Evolutionary conservation across 2,888 invertebrate genomes (phyloP).

Genomic region (Caenorhabditis virilis): DNA sequence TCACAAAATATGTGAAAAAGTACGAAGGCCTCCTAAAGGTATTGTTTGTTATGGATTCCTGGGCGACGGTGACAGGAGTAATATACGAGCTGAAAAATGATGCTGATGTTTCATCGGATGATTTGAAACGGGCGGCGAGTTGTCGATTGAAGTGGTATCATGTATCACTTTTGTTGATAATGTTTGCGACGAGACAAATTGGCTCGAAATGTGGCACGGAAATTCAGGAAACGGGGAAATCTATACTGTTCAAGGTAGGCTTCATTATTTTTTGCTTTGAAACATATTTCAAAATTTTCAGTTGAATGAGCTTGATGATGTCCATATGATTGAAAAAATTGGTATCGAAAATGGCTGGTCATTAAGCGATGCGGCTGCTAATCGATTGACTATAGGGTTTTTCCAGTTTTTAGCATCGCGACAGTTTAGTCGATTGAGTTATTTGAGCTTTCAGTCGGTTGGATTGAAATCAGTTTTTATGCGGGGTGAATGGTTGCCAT

Average conservation of each 20-base stretch:
- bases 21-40: conserved; percentile 32
- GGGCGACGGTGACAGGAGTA: no score
- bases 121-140: conserved; percentile 13
- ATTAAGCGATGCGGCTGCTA: no score
- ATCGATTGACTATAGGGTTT: conserved; percentile 23
- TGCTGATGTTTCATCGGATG: no score
- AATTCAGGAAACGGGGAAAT: background rate
- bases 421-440: conserved; percentile 14
- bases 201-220: conserved; percentile 3
- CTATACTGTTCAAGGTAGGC: no score
- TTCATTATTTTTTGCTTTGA: no score
- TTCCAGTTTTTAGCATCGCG: conserved; percentile 29
- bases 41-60: conserved; percentile 33
- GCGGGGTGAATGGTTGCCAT: conserved; percentile 39
- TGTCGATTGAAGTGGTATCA: conserved; percentile 21
- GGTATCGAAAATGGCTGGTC: no score
- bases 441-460: conserved; percentile 6
- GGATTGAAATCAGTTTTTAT: conserved; percentile 14
- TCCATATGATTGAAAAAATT: conserved; percentile 26
- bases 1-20: conserved; percentile 10
- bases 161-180: conserved; percentile 30
- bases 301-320: conserved; percentile 2
- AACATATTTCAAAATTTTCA: no score
- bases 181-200: conserved; percentile 30
- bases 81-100: no score